A percentile compares a stretch with the other conserved stretches of the same genome.
Evolutionary conservation across 2,888 invertebrate species (phyloP).

Genomic region (Drosophila nr. medialis): DNA sequence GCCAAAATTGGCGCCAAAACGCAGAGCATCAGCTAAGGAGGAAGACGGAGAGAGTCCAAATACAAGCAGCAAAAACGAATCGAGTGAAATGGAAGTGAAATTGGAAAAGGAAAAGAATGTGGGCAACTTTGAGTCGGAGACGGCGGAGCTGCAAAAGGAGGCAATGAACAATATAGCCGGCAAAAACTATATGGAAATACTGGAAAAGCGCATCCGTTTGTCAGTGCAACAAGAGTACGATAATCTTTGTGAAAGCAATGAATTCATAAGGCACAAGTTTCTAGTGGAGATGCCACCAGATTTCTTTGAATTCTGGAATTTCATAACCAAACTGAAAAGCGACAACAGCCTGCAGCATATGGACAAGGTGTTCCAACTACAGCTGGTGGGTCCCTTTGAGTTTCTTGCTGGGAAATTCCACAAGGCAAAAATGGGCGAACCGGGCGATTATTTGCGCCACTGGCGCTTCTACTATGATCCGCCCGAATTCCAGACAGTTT

Average conservation of each 20-base stretch:
- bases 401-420: conserved; percentile 88
- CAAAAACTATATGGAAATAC: conserved; percentile 78
- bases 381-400: conserved; percentile 95
- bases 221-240: conserved; percentile 83
- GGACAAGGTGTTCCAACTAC: conserved; percentile 87
- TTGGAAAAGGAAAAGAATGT: conserved; percentile 18
- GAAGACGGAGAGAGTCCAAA: conserved; percentile 25
- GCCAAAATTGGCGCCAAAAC: conserved; percentile 71
- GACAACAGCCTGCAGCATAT: conserved; percentile 87
- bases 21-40: conserved; percentile 36
- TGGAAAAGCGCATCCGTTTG: conserved; percentile 77
- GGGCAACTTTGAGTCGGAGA: conserved; percentile 61
- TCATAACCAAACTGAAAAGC: conserved; percentile 87
- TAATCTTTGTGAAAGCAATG: conserved; percentile 85
- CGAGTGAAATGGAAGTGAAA: conserved; percentile 26
- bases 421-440: conserved; percentile 85
- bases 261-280: conserved; percentile 90
- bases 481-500: conserved; percentile 95
- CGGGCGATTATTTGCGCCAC: conserved; percentile 90
- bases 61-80: conserved; percentile 22
- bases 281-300: conserved; percentile 95
- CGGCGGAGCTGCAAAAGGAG: conserved; percentile 65
- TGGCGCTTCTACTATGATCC: conserved; percentile 97
- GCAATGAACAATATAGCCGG: conserved; percentile 78
- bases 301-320: conserved; percentile 93